Percentiles rank a stretch among this genome's conserved stretches.
Evolutionary conservation across 1,140 invertebrate species (phyloP).

Genomic region (Trachymyrmex cornetzi): DNA sequence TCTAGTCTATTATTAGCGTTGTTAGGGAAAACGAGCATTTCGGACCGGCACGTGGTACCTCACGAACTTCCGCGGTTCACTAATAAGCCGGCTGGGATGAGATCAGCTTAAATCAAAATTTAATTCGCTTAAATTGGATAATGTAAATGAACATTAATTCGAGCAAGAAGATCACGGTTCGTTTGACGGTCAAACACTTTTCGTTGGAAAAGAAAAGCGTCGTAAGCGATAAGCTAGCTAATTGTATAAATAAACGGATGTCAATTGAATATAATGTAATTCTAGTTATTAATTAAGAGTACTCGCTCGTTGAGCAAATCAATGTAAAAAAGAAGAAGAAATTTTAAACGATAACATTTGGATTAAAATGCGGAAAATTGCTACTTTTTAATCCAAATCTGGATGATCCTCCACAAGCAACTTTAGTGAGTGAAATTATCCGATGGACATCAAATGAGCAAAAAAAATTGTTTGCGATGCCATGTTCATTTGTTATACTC

Average conservation of each 20-base stretch:
- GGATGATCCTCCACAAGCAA: background rate
- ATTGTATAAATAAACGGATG: constrained; percentile 83
- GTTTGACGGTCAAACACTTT: background rate
- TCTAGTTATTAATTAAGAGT: constrained; percentile 52
- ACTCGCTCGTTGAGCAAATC: constrained; percentile 6
- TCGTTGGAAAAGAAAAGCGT: constrained; percentile 34
- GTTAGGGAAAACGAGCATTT: background rate
- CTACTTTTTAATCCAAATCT: constrained; percentile 21
- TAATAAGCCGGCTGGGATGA: background rate
- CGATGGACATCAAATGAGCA: background rate
- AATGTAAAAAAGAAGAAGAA: constrained; percentile 9
- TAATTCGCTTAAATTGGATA: background rate
- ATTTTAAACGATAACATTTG: background rate
- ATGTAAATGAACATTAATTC: background rate
- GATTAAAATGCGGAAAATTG: background rate
- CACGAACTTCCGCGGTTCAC: background rate
- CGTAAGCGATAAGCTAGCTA: constrained; percentile 58
- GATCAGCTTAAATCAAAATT: constrained; percentile 27
- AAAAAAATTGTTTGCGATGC: background rate
- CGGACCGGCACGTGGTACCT: background rate
- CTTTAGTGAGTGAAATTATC: constrained; percentile 11
- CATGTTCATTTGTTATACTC: constrained; percentile 23
- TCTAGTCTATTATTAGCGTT: constrained; percentile 34
- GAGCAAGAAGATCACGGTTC: background rate
- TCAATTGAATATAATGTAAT: constrained; percentile 84